Percentiles rank a stretch among this genome's conserved stretches.
phyloP scores from a whole-genome alignment of 2,113 vertebrate genomes.

The Lonchura striata region DNA sequence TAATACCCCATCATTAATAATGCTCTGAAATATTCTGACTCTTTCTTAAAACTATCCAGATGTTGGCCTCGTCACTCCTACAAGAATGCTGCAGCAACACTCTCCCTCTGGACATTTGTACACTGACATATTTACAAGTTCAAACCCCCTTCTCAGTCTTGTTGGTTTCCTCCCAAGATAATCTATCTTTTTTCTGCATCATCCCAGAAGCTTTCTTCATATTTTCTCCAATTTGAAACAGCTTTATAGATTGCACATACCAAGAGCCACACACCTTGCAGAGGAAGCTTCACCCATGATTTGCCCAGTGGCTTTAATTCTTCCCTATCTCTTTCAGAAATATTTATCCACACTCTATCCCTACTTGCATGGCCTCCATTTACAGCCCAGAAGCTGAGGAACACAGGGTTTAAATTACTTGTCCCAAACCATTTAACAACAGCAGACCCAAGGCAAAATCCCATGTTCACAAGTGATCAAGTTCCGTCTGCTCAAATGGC shows the following conservation, averaged over 20 bases:
- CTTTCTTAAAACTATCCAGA: not conserved
- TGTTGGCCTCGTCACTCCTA: not conserved
- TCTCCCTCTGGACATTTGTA: not conserved
- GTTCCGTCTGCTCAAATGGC: not conserved
- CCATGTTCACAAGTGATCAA: fast-evolving
- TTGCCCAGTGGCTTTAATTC: not conserved
- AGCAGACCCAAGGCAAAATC: not conserved
- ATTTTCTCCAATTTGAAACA: not conserved
- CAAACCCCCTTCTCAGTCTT: not conserved
- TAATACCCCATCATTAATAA: not conserved
- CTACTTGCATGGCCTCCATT: not conserved
- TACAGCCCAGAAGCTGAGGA: not conserved
- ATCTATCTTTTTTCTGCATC: not conserved
- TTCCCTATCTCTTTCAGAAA: not conserved
- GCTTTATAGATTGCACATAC: fast-evolving
- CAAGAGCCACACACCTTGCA: not conserved
- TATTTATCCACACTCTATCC: not conserved
- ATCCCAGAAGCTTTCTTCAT: not conserved
- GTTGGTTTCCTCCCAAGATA: not conserved
- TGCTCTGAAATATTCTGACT: not conserved
- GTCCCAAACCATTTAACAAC: not conserved
- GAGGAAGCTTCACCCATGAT: not conserved
- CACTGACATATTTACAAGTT: not conserved
- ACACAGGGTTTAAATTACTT: not conserved
- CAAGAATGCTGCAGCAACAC: not conserved